Conservation (phyloP, 2,797 vertebrate genomes). For the Enteromius treurensis region DNA sequence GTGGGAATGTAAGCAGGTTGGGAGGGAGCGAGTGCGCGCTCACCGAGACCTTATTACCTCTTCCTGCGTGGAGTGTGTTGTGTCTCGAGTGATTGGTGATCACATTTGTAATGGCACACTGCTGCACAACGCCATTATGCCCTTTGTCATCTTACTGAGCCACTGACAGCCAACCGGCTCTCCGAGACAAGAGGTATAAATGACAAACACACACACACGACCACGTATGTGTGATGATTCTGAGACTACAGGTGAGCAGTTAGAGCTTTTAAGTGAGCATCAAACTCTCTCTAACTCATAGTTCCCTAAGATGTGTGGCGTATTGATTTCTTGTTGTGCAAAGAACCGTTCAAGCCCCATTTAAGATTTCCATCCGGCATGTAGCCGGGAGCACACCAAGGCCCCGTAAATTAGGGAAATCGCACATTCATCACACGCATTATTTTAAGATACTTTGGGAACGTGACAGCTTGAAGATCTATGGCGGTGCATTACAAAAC, state of each 20-base stretch:
- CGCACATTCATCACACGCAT: slow-evolving; percentile 97
- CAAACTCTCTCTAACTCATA: slow-evolving; percentile 76
- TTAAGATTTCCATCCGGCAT: slow-evolving; percentile 98
- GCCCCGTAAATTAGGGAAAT: slow-evolving; percentile 98
- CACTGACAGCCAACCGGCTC: slow-evolving; percentile 62
- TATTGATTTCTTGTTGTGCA: slow-evolving; percentile 99
- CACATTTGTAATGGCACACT: slow-evolving; percentile 67
- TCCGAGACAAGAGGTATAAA: slow-evolving; percentile 58
- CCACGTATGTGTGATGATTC: slow-evolving; percentile 40
- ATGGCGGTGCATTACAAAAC: slow-evolving; percentile 74
- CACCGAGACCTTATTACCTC: slow-evolving; percentile 64
- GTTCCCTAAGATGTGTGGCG: slow-evolving; percentile 86
- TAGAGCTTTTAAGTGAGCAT: slow-evolving; percentile 79
- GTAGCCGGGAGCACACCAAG: slow-evolving; percentile 89
- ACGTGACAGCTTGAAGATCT: slow-evolving; percentile 82
- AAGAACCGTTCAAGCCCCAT: slow-evolving; percentile 97
- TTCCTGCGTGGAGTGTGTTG: slow-evolving; percentile 62
- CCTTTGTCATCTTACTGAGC: slow-evolving; percentile 62
- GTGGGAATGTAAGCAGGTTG: slow-evolving; percentile 47
- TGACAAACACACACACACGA: slow-evolving; percentile 51
- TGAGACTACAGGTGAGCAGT: slow-evolving; percentile 65
- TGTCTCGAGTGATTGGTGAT: slow-evolving; percentile 67
- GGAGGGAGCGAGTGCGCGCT: slow-evolving; percentile 46
- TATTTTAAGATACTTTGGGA: slow-evolving; percentile 96
- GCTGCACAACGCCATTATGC: slow-evolving; percentile 62